Percentiles rank a stretch among this genome's conserved stretches.
phyloP scores from a whole-genome alignment of 2,113 vertebrate genomes.

The Leptocoma aspasia region DNA sequence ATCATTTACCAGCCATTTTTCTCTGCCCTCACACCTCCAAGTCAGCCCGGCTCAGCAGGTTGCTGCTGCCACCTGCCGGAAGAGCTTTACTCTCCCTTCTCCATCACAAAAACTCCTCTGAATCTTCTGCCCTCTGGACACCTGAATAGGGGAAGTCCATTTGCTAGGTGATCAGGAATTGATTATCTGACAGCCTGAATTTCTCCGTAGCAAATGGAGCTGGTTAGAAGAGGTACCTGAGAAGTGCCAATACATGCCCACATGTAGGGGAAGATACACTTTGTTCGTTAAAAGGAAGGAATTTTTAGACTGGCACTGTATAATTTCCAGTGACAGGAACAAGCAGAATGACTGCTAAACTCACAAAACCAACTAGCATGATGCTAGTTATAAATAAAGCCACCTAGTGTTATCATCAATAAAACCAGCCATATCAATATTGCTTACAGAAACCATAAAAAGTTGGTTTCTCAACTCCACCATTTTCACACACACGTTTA shows the following conservation, averaged over 20 bases:
- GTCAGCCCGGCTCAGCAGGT: neutral
- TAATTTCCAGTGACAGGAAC: neutral
- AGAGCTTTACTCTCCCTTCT: neutral
- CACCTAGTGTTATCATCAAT: neutral
- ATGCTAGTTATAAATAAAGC: neutral
- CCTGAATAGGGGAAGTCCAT: neutral
- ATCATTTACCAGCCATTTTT: neutral
- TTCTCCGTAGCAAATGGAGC: neutral
- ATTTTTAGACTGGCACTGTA: neutral
- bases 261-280: fast-evolving
- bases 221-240: neutral
- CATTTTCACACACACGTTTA: neutral
- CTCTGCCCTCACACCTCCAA: neutral
- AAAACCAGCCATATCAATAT: neutral
- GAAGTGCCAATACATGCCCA: neutral
- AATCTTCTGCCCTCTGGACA: neutral
- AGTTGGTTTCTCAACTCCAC: neutral
- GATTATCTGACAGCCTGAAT: neutral
- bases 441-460: neutral
- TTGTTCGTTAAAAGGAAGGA: neutral
- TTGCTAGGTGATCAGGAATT: neutral
- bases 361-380: neutral
- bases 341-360: neutral
- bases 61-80: neutral
- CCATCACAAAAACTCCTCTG: neutral